Conservation (phyloP, 2,888 invertebrate species). For the Ametastegia equiseti region DNA sequence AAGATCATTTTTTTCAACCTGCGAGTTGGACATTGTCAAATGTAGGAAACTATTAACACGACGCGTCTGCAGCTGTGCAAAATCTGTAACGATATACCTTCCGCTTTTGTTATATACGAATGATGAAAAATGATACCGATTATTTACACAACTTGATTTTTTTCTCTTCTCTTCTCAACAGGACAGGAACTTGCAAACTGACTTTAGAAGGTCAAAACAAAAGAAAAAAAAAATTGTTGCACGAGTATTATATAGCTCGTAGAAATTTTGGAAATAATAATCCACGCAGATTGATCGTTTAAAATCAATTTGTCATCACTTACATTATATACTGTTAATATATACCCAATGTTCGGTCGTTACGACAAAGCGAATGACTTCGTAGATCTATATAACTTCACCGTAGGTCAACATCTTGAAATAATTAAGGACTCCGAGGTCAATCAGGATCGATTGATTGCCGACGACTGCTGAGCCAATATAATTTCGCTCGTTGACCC, state of each 20-base stretch:
- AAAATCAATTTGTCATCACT: too few species aligned
- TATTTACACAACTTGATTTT: background rate
- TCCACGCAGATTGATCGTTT: background rate
- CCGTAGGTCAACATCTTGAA: too few species aligned
- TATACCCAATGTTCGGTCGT: too few species aligned
- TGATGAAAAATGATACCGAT: conserved; percentile 17
- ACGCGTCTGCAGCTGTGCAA: background rate
- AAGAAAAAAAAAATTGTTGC: too few species aligned
- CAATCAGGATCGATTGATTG: too few species aligned
- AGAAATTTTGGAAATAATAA: background rate
- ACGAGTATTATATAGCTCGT: background rate
- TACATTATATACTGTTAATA: too few species aligned
- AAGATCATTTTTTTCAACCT: background rate
- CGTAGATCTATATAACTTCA: too few species aligned
- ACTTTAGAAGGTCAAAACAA: background rate
- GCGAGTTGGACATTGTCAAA: too few species aligned
- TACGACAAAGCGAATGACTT: too few species aligned
- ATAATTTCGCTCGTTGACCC: too few species aligned
- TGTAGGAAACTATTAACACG: conserved; percentile 10
- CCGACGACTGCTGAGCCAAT: too few species aligned
- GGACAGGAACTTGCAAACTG: conserved; percentile 11
- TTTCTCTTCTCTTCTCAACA: background rate
- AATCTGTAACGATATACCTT: background rate
- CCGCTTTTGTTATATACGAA: background rate
- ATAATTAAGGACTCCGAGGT: too few species aligned